These are phyloP conservation scores for Drosophila athabasca DNA, from an alignment of 1,140 invertebrate species.

Conservation along the genomic window DNA sequence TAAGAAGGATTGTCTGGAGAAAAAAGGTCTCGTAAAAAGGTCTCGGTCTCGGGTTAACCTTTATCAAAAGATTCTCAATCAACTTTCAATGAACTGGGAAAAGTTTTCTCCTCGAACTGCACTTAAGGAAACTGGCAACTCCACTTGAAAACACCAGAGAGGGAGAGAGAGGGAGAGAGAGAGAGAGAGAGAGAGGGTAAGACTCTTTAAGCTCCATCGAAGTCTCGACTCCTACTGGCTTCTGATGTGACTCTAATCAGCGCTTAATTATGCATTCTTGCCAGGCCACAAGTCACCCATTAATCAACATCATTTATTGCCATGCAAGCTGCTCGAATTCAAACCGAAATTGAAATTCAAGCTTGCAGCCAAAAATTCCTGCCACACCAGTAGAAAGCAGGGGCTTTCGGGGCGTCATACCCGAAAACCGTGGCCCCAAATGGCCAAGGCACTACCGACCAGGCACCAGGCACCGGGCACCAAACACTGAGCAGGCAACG, in stretches of 20 bases:
- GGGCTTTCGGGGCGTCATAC: not conserved
- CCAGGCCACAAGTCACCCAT: constrained; percentile 44
- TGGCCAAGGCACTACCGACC: constrained; percentile 29
- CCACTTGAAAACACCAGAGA: too few species aligned
- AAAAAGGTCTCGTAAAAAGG: constrained; percentile 8
- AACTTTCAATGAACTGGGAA: too few species aligned
- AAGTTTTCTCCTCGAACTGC: too few species aligned
- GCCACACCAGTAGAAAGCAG: not conserved
- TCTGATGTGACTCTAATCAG: constrained; percentile 55
- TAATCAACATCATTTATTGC: constrained; percentile 69
- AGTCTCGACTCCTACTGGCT: not conserved
- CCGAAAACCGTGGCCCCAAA: constrained; percentile 40
- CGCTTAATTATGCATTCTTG: constrained; percentile 59
- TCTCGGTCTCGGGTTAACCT: too few species aligned
- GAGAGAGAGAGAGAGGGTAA: not conserved
- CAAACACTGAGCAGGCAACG: not conserved
- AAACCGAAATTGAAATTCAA: constrained; percentile 63
- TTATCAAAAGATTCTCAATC: too few species aligned
- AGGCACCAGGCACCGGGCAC: not conserved
- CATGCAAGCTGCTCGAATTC: constrained; percentile 54
- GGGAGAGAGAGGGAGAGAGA: too few species aligned
- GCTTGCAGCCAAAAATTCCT: constrained; percentile 4
- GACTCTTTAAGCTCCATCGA: constrained; percentile 19
- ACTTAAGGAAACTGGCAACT: too few species aligned
- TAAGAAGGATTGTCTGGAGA: constrained; percentile 12